Evolutionary conservation across 2,888 invertebrate genomes (phyloP), one percentile per base, ranked within the genome.

Genomic region (Zaprionus bogoriensis): DNA sequence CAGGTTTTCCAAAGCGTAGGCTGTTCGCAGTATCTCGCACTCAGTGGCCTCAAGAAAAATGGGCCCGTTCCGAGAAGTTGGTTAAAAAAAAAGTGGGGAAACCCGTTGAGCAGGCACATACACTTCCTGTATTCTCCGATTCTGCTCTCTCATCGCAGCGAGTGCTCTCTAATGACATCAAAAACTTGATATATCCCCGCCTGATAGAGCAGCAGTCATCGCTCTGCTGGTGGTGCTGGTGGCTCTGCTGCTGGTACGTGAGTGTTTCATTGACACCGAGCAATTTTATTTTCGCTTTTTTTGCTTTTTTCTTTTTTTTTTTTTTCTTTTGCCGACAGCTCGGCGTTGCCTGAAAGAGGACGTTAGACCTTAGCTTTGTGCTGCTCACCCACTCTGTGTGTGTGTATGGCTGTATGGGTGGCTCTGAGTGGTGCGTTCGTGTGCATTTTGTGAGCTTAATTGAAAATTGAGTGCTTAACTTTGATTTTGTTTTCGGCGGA

Each of bases 391-490:
- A 47, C 10, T 14, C 58, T 46, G 45, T 23, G 45, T 7, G 45
- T 10, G 17, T 4, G 39, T n/a, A 20, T 42, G 27, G 4, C 17
- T 28, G 25, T 19, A 38, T 23, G 41, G 32, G 42, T 19, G 48
- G 19, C 53, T 53, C 25, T 51, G 57, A 23, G 51, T 50, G 68
- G 45, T 72, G 52, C 67, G 74, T 74, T 69, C 58, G 77, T 71
- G 67, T 74, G 71, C 77, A 74, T 77, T 77, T 77, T 74, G 71
- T 74, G 71, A 77, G 74, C 83, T 79, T 85, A 85, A 85, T 85
- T 85, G 84, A 83, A 79, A 83, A 85, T 85, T 85, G 83, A 85
- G 81, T 77, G 82, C 77, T 85, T 80, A 77, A 83, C 83, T 83
- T 79, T 85, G 78, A 83, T 77, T 77, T 77, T 74, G 77, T 77